A percentile compares a stretch with the other conserved stretches of the same genome.
phyloP scores from a whole-genome alignment of 2,888 invertebrate species.

The Kuschelorhynchus macadamiae region DNA sequence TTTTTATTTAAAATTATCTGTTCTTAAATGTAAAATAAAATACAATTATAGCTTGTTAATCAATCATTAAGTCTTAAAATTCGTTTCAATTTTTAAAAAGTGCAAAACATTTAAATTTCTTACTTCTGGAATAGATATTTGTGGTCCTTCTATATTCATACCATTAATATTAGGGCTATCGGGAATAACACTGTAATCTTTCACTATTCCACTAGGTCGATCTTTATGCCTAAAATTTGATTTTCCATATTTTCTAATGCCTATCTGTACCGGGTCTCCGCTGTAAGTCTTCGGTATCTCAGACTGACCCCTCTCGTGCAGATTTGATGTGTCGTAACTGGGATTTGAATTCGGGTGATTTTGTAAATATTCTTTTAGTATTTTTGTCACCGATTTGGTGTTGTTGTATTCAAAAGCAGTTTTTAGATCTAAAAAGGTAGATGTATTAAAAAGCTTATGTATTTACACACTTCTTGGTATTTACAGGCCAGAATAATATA shows the following conservation, averaged over 20 bases:
- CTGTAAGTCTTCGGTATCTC: slow-evolving; percentile 59
- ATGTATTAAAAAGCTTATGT: no score
- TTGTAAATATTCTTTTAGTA: slow-evolving; percentile 62
- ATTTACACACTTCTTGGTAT: no score
- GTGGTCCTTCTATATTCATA: slow-evolving; percentile 16
- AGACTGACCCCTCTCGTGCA: slow-evolving; percentile 53
- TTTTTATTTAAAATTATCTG: no score
- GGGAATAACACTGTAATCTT: slow-evolving; percentile 55
- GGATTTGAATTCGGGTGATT: slow-evolving; percentile 57
- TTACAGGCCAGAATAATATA: slow-evolving; percentile 2
- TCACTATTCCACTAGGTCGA: slow-evolving; percentile 59
- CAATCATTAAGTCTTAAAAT: no score
- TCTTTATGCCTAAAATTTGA: slow-evolving; percentile 65
- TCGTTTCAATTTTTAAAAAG: no score
- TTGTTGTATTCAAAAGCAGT: slow-evolving; percentile 60
- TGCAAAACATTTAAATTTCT: slow-evolving; percentile 2
- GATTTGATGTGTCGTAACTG: slow-evolving; percentile 12
- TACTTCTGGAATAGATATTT: slow-evolving; percentile 27
- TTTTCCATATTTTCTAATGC: slow-evolving; percentile 60
- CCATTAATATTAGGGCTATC: slow-evolving; percentile 31
- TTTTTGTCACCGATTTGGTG: slow-evolving; percentile 58
- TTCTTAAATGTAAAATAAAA: no score
- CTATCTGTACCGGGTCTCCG: slow-evolving; percentile 55
- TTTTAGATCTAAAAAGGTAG: slow-evolving; percentile 31
- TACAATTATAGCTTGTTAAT: no score